phyloP scores from a whole-genome alignment of 1,140 invertebrate species.

The Drosophila orena region DNA sequence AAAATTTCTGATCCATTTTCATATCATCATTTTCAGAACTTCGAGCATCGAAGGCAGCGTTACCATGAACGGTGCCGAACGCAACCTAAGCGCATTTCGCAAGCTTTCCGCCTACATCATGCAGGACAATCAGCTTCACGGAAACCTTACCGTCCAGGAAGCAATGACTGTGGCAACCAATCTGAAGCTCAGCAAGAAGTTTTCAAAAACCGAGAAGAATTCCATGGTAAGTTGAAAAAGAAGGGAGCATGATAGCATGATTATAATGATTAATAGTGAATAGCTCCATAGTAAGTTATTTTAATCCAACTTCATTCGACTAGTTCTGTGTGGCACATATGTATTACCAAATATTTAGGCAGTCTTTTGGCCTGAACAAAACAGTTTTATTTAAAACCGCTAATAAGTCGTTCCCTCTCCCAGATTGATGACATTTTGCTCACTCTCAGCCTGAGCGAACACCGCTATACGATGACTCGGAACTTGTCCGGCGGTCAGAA shows the following conservation, averaged over 20 bases:
- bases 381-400: constrained; percentile 2
- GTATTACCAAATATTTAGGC: too few species aligned
- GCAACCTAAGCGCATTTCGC: constrained; percentile 95
- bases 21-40: constrained; percentile 86
- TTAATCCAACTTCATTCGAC: neutral
- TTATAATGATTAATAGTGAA: constrained; percentile 32
- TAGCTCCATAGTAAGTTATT: constrained; percentile 4
- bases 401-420: constrained; percentile 4
- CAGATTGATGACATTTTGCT: constrained; percentile 96
- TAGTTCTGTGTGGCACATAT: too few species aligned
- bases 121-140: constrained; percentile 98
- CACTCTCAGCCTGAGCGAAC: constrained; percentile 94
- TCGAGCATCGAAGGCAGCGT: constrained; percentile 91
- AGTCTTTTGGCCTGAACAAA: constrained; percentile 17
- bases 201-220: constrained; percentile 90
- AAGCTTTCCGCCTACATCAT: constrained; percentile 99
- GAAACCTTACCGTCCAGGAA: constrained; percentile 96
- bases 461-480: constrained; percentile 94
- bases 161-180: constrained; percentile 96
- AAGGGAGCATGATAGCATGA: neutral
- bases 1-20: neutral
- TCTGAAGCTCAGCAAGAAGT: constrained; percentile 92
- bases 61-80: constrained; percentile 93
- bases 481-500: constrained; percentile 98
- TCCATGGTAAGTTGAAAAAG: constrained; percentile 90